phyloP scores from a whole-genome alignment of 2,797 vertebrate genomes.

The Thamnophis elegans region DNA sequence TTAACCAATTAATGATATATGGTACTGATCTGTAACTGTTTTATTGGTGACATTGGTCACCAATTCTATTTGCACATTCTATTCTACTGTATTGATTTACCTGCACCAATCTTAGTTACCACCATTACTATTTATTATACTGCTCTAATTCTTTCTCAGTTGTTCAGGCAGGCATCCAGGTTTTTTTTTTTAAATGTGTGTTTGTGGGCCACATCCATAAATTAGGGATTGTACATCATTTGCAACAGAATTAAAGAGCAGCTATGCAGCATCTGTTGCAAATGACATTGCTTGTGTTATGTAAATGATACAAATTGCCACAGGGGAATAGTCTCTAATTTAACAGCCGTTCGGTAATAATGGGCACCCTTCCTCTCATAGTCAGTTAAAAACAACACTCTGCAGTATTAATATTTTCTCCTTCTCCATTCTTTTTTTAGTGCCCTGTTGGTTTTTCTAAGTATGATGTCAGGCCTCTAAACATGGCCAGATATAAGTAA shows the following conservation, averaged over 20 bases:
- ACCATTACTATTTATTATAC: not conserved
- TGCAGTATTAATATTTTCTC: not conserved
- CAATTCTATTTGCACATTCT: not conserved
- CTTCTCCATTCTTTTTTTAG: not conserved
- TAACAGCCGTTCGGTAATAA: not conserved
- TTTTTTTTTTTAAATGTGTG: not conserved
- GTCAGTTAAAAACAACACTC: not conserved
- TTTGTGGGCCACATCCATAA: not conserved
- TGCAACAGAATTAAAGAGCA: not conserved
- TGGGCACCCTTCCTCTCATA: not conserved
- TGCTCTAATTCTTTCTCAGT: not conserved
- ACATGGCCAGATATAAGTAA: not conserved
- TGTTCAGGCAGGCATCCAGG: not conserved
- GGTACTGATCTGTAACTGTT: not conserved
- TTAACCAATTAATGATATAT: not conserved
- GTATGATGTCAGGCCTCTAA: not conserved
- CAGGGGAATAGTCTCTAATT: not conserved
- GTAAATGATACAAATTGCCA: not conserved
- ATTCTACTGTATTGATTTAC: not conserved
- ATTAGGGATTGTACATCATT: not conserved
- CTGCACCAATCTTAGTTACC: not conserved
- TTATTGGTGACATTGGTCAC: not conserved
- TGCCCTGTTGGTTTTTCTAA: not conserved
- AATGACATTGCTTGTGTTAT: not conserved
- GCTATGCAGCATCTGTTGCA: not conserved